These are phyloP conservation scores for Anoura caudifer DNA, from an alignment of 2,113 vertebrate genomes.

Conservation along the genomic window DNA sequence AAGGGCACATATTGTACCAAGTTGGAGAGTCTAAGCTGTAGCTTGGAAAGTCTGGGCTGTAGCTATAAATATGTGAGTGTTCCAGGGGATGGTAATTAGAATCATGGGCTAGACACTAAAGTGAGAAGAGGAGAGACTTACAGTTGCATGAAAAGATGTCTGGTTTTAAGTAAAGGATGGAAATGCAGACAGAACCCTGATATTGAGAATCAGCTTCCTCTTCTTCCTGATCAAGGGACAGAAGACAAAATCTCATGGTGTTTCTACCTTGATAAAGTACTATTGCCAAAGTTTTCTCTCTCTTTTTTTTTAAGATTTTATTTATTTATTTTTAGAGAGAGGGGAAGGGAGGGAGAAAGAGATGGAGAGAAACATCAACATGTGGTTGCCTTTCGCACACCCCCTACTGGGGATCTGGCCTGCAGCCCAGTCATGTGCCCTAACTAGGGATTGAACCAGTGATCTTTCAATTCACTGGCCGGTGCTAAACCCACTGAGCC, in stretches of 20 bases:
- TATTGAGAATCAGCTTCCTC: background rate
- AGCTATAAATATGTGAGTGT: background rate
- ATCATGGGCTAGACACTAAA: background rate
- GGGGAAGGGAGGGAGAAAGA: too few species aligned
- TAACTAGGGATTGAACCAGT: too few species aligned
- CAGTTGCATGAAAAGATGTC: background rate
- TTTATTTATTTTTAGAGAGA: too few species aligned
- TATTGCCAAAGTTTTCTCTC: background rate
- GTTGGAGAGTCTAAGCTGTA: background rate
- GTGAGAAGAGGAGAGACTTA: background rate
- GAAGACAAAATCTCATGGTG: background rate
- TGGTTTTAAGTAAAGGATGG: background rate
- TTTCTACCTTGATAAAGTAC: background rate
- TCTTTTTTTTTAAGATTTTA: background rate
- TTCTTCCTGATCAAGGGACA: background rate
- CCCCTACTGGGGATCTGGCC: too few species aligned
- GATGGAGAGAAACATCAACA: too few species aligned
- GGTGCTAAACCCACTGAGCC: too few species aligned
- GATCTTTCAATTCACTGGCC: too few species aligned
- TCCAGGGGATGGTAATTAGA: background rate
- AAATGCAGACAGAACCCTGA: background rate
- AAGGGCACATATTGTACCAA: background rate
- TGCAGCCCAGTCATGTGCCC: too few species aligned
- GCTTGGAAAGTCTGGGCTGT: background rate
- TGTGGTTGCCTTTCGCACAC: too few species aligned